These are phyloP conservation scores for Achroia grisella DNA, from an alignment of 1,140 invertebrate genomes.

Conservation along the genomic window DNA sequence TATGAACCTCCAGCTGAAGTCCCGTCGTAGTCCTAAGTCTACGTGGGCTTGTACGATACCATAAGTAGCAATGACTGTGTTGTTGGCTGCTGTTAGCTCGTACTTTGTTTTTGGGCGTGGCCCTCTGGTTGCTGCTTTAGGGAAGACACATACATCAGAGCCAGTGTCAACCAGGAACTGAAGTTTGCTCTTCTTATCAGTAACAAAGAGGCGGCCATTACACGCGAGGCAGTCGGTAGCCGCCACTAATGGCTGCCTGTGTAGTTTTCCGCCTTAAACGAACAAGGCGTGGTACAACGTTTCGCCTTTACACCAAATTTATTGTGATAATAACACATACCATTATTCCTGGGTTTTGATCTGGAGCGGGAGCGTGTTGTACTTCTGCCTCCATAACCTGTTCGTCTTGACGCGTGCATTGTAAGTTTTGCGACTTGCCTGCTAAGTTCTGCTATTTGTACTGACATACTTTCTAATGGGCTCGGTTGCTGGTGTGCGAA, in stretches of 20 bases:
- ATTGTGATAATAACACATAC: background rate
- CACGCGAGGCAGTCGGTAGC: no score
- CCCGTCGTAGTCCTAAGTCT: slow-evolving; percentile 28
- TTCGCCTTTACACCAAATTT: background rate
- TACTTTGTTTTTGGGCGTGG: slow-evolving; percentile 4
- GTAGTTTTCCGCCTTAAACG: slow-evolving; percentile 1
- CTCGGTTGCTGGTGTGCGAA: background rate
- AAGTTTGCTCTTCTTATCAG: slow-evolving; percentile 1
- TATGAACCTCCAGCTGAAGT: slow-evolving; percentile 38
- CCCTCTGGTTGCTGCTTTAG: background rate
- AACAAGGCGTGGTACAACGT: slow-evolving; percentile 1
- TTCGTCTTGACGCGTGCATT: background rate
- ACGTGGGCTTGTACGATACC: slow-evolving; percentile 20
- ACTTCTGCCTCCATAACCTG: background rate
- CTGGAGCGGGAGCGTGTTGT: background rate
- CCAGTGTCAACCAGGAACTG: background rate
- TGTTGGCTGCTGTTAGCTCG: slow-evolving; percentile 23
- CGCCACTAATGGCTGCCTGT: slow-evolving; percentile 6
- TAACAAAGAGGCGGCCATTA: slow-evolving; percentile 9
- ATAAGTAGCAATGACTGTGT: slow-evolving; percentile 32
- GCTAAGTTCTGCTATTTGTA: background rate
- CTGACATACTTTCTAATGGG: no score
- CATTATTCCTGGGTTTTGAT: background rate
- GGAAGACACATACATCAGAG: slow-evolving; percentile 15
- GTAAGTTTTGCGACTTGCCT: background rate